A percentile compares a stretch with the other conserved stretches of the same genome.
phyloP scores from a whole-genome alignment of 2,797 vertebrate genomes.

The Micropoecilia bifurca region DNA sequence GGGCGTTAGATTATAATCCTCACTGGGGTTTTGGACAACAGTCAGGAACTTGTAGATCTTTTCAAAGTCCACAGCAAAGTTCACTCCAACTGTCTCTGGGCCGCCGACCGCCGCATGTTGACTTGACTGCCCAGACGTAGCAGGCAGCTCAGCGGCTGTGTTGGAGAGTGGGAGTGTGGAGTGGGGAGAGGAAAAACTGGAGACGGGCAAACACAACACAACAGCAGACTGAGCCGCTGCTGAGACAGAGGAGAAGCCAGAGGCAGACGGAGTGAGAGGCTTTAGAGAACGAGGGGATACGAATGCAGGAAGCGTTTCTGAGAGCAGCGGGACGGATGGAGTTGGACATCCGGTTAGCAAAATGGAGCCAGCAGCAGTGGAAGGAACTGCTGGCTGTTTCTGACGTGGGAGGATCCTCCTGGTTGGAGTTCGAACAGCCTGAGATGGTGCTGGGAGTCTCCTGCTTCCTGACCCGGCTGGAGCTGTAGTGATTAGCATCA shows the following conservation, averaged over 20 bases:
- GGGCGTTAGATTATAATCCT: constrained; percentile 59
- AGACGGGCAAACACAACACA: neutral
- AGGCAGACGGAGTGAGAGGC: neutral
- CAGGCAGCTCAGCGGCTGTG: accelerated
- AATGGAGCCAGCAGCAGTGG: neutral
- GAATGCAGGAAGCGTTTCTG: neutral
- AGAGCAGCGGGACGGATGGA: neutral
- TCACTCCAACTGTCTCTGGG: constrained; percentile 10
- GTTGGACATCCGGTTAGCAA: neutral
- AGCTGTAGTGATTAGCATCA: constrained; percentile 16
- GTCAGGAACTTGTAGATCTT: constrained; percentile 77
- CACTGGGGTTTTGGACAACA: constrained; percentile 16
- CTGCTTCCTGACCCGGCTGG: neutral
- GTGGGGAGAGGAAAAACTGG: neutral
- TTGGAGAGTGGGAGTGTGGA: neutral
- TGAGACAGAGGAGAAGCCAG: neutral
- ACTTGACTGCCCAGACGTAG: constrained; percentile 3
- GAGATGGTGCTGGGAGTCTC: neutral
- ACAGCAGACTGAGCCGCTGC: neutral
- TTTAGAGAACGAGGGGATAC: neutral
- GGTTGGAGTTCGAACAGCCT: neutral
- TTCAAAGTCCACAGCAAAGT: constrained; percentile 74
- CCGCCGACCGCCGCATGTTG: constrained; percentile 5
- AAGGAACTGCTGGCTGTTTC: neutral
- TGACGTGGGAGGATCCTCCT: neutral